Evolutionary conservation across 2,797 vertebrate genomes (phyloP).

Genomic region (Schizopygopsis pylzovi): DNA sequence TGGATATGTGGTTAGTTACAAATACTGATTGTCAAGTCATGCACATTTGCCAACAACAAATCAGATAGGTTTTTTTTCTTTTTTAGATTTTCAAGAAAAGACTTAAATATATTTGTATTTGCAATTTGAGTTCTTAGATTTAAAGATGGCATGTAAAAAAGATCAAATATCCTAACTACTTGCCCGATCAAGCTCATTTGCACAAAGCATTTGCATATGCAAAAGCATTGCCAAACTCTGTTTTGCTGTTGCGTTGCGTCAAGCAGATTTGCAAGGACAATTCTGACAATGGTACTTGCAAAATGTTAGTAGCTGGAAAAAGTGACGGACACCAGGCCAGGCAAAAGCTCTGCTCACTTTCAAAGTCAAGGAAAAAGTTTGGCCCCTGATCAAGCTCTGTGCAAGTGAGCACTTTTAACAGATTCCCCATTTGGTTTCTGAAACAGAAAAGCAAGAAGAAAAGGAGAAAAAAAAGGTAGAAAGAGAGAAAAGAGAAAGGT

Average conservation of each 20-base stretch:
- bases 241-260: constrained; percentile 28
- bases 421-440: constrained; percentile 91
- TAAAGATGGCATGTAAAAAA: not conserved
- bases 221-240: constrained; percentile 12
- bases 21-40: not conserved
- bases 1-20: constrained; percentile 10
- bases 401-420: constrained; percentile 94
- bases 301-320: constrained; percentile 65
- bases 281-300: constrained; percentile 47
- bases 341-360: constrained; percentile 88
- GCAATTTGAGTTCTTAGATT: not conserved
- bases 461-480: constrained; percentile 28
- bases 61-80: not conserved
- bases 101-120: not conserved
- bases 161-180: not conserved
- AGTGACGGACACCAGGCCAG: constrained; percentile 70
- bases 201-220: constrained; percentile 46
- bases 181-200: constrained; percentile 8
- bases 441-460: constrained; percentile 73
- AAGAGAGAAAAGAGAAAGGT: constrained; percentile 33
- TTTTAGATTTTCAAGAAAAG: not conserved
- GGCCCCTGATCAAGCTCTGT: constrained; percentile 94
- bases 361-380: constrained; percentile 97
- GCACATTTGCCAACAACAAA: constrained; percentile 25
- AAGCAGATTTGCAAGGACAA: constrained; percentile 11